A percentile compares a stretch with the other conserved stretches of the same genome.
phyloP scores from a whole-genome alignment of 2,113 vertebrate species.

The Plecturocebus donacophilus region DNA sequence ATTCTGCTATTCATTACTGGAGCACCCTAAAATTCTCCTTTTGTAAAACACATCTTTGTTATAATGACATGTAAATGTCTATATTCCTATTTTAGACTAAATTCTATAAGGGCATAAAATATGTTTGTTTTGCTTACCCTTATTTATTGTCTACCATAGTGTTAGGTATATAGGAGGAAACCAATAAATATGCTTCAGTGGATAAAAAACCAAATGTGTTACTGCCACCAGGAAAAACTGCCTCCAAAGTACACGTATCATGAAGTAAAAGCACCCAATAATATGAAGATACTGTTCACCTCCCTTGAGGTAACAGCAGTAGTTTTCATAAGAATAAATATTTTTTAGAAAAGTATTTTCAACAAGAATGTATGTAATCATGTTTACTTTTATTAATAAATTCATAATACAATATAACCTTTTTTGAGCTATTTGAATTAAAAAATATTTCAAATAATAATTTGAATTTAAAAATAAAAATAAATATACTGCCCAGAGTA shows the following conservation, averaged over 20 bases:
- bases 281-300: neutral
- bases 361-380: neutral
- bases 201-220: neutral
- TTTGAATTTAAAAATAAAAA: neutral
- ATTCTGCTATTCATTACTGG: neutral
- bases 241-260: neutral
- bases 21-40: neutral
- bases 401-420: neutral
- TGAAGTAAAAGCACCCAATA: slow-evolving; percentile 14
- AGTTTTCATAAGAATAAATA: neutral
- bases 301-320: neutral
- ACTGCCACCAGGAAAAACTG: neutral
- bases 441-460: neutral
- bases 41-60: neutral
- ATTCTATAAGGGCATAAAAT: neutral
- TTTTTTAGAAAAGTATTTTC: slow-evolving; percentile 12
- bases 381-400: neutral
- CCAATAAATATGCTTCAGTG: slow-evolving; percentile 9
- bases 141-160: neutral
- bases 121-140: neutral
- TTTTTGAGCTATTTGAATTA: neutral
- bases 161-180: neutral
- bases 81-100: neutral
- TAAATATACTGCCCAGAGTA: neutral
- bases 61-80: neutral